Base-by-base conservation (phyloP, 92 coral and sea anemone genomes). In the Parazoanthus atlanticus region DNA sequence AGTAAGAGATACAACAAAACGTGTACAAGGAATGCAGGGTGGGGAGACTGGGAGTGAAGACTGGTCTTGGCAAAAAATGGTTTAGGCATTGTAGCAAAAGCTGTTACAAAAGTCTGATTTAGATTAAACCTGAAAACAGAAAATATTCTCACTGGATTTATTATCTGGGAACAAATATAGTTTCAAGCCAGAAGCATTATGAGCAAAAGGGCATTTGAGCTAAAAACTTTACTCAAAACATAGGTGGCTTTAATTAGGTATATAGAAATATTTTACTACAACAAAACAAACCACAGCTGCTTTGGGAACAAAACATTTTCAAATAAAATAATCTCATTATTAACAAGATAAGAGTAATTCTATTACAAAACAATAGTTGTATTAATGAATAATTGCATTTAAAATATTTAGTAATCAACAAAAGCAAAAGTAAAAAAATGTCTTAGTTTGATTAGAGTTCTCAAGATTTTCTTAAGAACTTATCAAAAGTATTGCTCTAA, bases 221-320 rank as follows among this genome's bases (percentile, higher is more conserved):
- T 19, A 52, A 52, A 52, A 52, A 16, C 58, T 13, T 52, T 52
- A 52, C 34, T 29, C 31, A 71, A 71, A 29, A 30, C 34, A 5
- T 29, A 28, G 21, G 76, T 12, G 21, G 33, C 34, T 73, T 73
- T 19, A 19, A 73, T 73, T 31, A 31, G 12, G 5, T 15, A 32
- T 6, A 31, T 30, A 30, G 38, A 16, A 19, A 36, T 8, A 13
- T 43, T 46, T 16, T 49, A 3, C 41, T 78, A 26, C 8, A 40
- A 78, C 4, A 3, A 13, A 54, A 56, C 34, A 12, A 11, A 49
- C 29, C 9, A 29, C 87, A 84, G 78, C 87, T 69, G 87, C 66
- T 82, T 46, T 19, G 12, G 12, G 76, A 83, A 69, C 38, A 69
- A 83, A 64, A 36, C 38, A n/a, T 26, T 84, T 43, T 72, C 64